phyloP scores from a whole-genome alignment of 2,888 invertebrate species.

The Lamellibrachia columna region DNA sequence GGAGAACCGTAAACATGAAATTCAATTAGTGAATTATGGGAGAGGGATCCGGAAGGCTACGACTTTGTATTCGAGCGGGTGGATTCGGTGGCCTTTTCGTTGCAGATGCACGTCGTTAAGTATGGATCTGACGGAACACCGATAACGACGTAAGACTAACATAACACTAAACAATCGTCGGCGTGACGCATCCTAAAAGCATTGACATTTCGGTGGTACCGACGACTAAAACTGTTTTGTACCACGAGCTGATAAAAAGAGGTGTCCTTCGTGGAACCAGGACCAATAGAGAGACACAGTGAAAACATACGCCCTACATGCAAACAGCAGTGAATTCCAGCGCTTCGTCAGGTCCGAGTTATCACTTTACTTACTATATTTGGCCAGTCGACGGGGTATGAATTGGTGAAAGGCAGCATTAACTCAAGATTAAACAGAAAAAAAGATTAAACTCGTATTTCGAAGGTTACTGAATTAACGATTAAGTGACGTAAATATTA shows the following conservation, averaged over 20 bases:
- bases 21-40: constrained; percentile 2
- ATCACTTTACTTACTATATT: neutral
- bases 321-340: neutral
- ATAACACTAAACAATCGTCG: neutral
- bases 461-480: neutral
- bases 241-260: neutral
- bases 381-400: neutral
- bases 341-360: neutral
- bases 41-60: neutral
- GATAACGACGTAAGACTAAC: neutral
- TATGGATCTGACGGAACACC: neutral
- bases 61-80: neutral
- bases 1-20: neutral
- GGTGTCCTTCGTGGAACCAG: neutral
- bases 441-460: no score
- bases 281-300: neutral
- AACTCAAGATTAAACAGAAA: neutral
- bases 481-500: neutral
- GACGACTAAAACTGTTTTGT: neutral
- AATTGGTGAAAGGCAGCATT: neutral
- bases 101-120: neutral
- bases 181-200: constrained; percentile 7
- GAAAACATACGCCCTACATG: neutral
- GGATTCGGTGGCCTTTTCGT: neutral
- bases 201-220: constrained; percentile 2